These are phyloP conservation scores for Microtus agrestis DNA, from an alignment of 2,797 vertebrate genomes.

Conservation along the genomic window DNA sequence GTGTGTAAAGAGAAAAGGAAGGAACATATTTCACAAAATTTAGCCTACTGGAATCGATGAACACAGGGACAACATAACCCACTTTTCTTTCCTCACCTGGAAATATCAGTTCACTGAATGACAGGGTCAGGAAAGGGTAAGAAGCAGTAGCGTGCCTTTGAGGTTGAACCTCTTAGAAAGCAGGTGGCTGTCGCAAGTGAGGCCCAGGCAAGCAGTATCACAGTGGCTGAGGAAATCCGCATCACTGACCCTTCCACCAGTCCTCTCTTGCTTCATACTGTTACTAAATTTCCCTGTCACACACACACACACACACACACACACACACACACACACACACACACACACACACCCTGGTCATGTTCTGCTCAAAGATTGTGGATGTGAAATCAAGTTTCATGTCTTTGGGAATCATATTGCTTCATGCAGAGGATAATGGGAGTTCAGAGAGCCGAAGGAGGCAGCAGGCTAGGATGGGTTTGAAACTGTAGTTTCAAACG, in stretches of 20 bases:
- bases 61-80: not conserved
- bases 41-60: not conserved
- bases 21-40: constrained; percentile 42
- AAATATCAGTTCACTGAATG: constrained; percentile 60
- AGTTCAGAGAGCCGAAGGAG: constrained; percentile 30
- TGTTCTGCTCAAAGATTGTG: constrained; percentile 5
- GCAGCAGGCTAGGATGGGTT: not conserved
- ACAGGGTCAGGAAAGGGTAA: not conserved
- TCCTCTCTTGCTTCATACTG: not conserved
- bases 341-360: not conserved
- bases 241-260: not conserved
- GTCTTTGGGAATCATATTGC: constrained; percentile 18
- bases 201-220: not conserved
- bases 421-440: constrained; percentile 29
- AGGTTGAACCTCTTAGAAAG: not conserved
- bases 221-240: fast-evolving
- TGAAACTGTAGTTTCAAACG: not conserved
- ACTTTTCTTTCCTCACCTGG: constrained; percentile 16
- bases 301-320: too few species aligned
- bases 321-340: too few species aligned
- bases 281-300: not conserved
- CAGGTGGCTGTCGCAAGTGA: not conserved
- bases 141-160: not conserved
- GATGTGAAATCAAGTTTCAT: not conserved
- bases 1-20: constrained; percentile 58